Percentiles rank a stretch among this genome's conserved stretches.
Conservation (phyloP, 1,140 invertebrate genomes). For the Liolophura sinensis region DNA sequence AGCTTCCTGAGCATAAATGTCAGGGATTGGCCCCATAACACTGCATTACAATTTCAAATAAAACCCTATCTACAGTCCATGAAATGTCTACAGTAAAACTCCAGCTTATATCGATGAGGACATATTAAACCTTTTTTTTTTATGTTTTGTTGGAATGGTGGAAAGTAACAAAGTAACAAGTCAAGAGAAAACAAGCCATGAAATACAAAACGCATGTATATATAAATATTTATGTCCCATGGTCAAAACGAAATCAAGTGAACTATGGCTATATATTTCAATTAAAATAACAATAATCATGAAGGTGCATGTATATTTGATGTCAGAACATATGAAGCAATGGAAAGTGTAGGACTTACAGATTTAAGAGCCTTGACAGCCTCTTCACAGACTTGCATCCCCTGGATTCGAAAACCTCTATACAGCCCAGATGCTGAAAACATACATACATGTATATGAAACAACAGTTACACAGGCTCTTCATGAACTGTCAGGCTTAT, state of each 20-base stretch:
- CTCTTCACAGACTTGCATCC: conserved; percentile 99
- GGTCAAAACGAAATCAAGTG: not conserved
- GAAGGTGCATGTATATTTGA: not conserved
- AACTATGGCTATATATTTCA: too few relatives aligned
- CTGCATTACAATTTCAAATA: too few relatives aligned
- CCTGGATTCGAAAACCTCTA: conserved; percentile 98
- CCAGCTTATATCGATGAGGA: not conserved
- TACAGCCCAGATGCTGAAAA: conserved; percentile 90
- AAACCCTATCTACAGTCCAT: not conserved
- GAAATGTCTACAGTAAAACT: not conserved
- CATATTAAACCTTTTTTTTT: not conserved
- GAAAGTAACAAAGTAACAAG: conserved; percentile 1
- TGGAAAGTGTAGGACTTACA: conserved; percentile 35
- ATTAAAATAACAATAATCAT: not conserved
- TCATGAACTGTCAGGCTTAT: too few relatives aligned
- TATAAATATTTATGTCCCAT: not conserved
- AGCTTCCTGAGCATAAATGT: too few relatives aligned
- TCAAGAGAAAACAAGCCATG: not conserved
- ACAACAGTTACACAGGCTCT: too few relatives aligned
- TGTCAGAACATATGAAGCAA: not conserved
- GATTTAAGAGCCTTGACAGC: conserved; percentile 79
- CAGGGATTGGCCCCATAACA: too few relatives aligned
- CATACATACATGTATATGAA: too few relatives aligned
- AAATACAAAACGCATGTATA: too few relatives aligned
- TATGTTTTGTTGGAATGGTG: too few relatives aligned